Evolutionary conservation across 2,797 vertebrate genomes (phyloP).

Genomic region (Channallabes apus): DNA sequence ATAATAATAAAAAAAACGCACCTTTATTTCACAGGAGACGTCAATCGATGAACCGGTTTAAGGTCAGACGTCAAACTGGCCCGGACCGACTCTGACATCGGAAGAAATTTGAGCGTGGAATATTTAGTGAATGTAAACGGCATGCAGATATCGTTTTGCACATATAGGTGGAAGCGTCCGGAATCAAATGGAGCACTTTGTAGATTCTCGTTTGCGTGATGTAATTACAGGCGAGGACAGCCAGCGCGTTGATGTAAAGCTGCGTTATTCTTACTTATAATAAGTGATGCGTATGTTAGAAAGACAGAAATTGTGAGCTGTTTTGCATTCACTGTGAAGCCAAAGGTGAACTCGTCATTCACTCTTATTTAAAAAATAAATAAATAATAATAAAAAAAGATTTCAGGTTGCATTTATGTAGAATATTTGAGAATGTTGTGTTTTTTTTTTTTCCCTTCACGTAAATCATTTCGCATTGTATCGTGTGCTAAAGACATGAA

Average conservation of each 20-base stretch:
- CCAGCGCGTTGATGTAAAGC: neutral
- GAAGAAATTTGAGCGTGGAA: neutral
- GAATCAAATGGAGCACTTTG: slow-evolving; percentile 49
- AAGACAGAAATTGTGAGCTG: slow-evolving; percentile 24
- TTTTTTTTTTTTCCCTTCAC: neutral
- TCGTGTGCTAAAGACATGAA: neutral
- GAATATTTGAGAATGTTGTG: slow-evolving; percentile 7
- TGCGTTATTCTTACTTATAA: neutral
- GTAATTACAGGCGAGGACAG: neutral
- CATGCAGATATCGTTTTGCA: slow-evolving; percentile 52
- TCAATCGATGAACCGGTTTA: neutral
- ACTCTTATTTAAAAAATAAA: slow-evolving; percentile 8
- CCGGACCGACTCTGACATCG: slow-evolving; percentile 31
- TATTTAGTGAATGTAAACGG: slow-evolving; percentile 53
- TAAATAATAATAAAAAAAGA: neutral
- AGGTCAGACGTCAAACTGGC: neutral
- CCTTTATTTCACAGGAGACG: slow-evolving; percentile 29
- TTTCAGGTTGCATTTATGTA: slow-evolving; percentile 32
- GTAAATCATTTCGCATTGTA: slow-evolving; percentile 9
- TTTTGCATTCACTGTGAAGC: slow-evolving; percentile 68
- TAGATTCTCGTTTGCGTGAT: slow-evolving; percentile 35
- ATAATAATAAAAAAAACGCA: slow-evolving; percentile 46
- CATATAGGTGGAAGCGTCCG: slow-evolving; percentile 50
- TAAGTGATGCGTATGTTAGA: neutral
- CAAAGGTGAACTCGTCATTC: slow-evolving; percentile 61